Percentiles rank a stretch among this genome's conserved stretches.
Evolutionary conservation across 2,797 vertebrate genomes (phyloP).

Genomic region (Tangara arthus): DNA sequence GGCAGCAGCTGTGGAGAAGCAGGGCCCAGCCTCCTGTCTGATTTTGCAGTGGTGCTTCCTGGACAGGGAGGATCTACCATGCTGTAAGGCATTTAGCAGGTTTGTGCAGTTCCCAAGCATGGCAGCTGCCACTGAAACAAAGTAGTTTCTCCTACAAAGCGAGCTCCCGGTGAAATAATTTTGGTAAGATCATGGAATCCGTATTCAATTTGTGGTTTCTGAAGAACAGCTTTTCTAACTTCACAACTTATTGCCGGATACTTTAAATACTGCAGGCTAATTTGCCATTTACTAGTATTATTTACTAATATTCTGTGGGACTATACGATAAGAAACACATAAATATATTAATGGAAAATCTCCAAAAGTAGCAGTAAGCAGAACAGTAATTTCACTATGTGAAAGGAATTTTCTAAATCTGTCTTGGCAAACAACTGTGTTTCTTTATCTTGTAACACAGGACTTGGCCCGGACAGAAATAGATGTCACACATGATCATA

Average conservation of each 20-base stretch:
- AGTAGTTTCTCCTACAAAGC: neutral
- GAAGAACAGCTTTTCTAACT: neutral
- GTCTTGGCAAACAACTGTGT: neutral
- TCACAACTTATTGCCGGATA: neutral
- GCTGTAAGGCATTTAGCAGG: neutral
- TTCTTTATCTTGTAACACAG: slow-evolving; percentile 65
- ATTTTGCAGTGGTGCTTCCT: neutral
- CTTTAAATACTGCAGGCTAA: neutral
- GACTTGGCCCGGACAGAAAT: slow-evolving; percentile 75
- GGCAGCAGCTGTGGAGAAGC: neutral
- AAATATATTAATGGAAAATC: neutral
- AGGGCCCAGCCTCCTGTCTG: neutral
- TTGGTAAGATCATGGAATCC: neutral
- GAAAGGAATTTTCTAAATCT: neutral
- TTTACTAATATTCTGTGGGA: neutral
- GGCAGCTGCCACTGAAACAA: neutral
- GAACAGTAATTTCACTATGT: neutral
- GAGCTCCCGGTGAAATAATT: neutral
- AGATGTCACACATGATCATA: slow-evolving; percentile 53
- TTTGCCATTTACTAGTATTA: neutral
- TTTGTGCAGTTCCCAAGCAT: neutral
- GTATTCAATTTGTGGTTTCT: neutral
- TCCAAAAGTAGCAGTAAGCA: neutral
- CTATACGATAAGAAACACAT: neutral
- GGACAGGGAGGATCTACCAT: neutral